Evolutionary conservation across 2,888 invertebrate species (phyloP).

Genomic region (Rugalucina vietnamica): DNA sequence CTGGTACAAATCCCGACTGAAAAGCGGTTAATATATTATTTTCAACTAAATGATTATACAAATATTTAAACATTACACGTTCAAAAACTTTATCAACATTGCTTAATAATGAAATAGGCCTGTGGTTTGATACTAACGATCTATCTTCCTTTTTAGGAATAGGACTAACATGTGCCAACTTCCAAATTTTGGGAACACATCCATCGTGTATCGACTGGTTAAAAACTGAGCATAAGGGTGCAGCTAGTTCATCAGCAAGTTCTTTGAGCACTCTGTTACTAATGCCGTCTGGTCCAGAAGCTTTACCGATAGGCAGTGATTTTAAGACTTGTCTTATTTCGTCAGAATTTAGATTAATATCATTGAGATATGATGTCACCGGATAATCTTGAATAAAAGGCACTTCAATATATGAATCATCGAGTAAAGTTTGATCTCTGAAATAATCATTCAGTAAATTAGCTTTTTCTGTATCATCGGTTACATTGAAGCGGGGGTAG

Average conservation of each 20-base stretch:
- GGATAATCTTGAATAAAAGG: neutral
- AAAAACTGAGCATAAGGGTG: neutral
- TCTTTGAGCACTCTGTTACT: neutral
- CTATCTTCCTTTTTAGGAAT: neutral
- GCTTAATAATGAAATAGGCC: conserved; percentile 2
- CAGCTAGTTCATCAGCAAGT: neutral
- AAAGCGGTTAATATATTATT: neutral
- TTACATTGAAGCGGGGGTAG: neutral
- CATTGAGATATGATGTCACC: neutral
- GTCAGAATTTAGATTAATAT: neutral
- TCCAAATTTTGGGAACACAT: neutral
- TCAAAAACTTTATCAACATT: neutral
- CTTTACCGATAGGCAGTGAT: neutral
- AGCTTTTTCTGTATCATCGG: neutral
- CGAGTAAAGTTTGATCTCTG: neutral
- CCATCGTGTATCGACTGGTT: neutral
- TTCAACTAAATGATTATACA: neutral
- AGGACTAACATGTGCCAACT: neutral
- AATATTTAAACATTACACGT: neutral
- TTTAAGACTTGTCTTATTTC: neutral
- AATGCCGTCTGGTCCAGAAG: neutral
- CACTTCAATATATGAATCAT: neutral
- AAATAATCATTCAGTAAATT: neutral
- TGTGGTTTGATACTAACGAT: neutral
- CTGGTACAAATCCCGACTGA: neutral